Evolutionary conservation across 2,797 vertebrate genomes (phyloP).

Genomic region (Valencia hispanica): DNA sequence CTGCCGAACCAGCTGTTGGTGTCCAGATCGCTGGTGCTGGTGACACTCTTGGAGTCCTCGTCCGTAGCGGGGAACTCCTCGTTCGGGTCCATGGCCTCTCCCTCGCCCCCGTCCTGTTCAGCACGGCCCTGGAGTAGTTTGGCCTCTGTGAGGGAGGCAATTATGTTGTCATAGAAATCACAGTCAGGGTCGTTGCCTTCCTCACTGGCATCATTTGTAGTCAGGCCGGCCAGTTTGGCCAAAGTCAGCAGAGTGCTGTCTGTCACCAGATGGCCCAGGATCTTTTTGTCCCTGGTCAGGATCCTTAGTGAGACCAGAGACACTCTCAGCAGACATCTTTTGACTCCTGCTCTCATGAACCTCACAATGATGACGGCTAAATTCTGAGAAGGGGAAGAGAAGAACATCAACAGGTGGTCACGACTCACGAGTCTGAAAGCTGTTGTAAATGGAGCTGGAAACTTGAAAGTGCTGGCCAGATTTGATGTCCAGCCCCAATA

Average conservation of each 20-base stretch:
- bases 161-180: slow-evolving; percentile 70
- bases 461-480: neutral
- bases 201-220: slow-evolving; percentile 17
- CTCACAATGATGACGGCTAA: slow-evolving; percentile 76
- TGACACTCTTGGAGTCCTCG: slow-evolving; percentile 47
- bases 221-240: slow-evolving; percentile 74
- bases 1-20: slow-evolving; percentile 45
- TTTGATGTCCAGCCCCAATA: neutral
- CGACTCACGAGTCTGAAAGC: neutral
- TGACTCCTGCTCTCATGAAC: slow-evolving; percentile 69
- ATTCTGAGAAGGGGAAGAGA: slow-evolving; percentile 61
- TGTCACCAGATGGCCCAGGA: slow-evolving; percentile 77
- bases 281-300: slow-evolving; percentile 82
- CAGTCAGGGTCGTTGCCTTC: slow-evolving; percentile 51
- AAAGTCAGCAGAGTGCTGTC: slow-evolving; percentile 72
- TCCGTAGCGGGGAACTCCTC: slow-evolving; percentile 18
- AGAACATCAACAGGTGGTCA: neutral
- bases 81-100: slow-evolving; percentile 2
- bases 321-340: slow-evolving; percentile 66
- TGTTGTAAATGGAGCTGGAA: neutral
- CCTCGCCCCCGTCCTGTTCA: slow-evolving; percentile 31
- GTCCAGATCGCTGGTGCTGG: slow-evolving; percentile 54
- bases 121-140: slow-evolving; percentile 36
- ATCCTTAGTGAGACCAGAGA: slow-evolving; percentile 79
- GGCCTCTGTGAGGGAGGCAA: slow-evolving; percentile 60